Percentiles rank a stretch among this genome's conserved stretches.
Evolutionary conservation across 2,113 vertebrate genomes (phyloP).

Genomic region (Centropus unirufus): DNA sequence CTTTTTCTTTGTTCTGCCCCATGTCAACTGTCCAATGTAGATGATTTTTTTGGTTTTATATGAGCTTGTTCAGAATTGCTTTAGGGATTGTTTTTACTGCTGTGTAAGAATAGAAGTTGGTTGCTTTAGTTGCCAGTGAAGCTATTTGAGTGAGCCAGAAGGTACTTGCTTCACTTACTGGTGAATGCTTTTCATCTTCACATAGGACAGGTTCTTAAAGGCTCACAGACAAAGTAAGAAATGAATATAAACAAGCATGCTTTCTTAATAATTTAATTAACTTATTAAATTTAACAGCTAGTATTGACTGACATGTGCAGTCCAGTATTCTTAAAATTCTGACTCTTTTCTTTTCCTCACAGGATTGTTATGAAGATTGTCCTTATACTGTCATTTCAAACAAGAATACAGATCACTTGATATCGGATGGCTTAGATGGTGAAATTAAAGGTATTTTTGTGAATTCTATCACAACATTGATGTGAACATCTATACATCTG

Average conservation of each 20-base stretch:
- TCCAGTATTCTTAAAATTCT: not conserved
- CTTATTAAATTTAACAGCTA: not conserved
- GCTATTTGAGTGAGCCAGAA: not conserved
- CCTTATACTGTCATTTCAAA: constrained; percentile 72
- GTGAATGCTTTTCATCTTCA: not conserved
- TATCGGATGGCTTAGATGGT: constrained; percentile 78
- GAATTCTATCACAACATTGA: not conserved
- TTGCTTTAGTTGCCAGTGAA: not conserved
- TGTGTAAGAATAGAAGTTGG: not conserved
- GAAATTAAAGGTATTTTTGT: constrained; percentile 83
- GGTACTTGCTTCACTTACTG: not conserved
- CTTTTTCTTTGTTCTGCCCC: not conserved
- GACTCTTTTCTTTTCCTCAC: not conserved
- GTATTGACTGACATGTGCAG: not conserved
- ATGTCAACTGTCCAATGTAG: not conserved
- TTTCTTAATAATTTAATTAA: not conserved
- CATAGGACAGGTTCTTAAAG: not conserved
- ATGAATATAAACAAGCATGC: not conserved
- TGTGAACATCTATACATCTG: not conserved
- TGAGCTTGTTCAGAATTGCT: not conserved
- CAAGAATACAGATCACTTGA: constrained; percentile 79
- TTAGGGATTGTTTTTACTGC: not conserved
- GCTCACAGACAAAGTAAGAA: not conserved
- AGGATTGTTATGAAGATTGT: constrained; percentile 87
- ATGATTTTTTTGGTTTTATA: not conserved